Percentiles rank a stretch among this genome's conserved stretches.
These are phyloP conservation scores for Spongia lamella DNA, from an alignment of 37 sponge, comb jelly and placozoan genomes.

Conservation along the genomic window DNA sequence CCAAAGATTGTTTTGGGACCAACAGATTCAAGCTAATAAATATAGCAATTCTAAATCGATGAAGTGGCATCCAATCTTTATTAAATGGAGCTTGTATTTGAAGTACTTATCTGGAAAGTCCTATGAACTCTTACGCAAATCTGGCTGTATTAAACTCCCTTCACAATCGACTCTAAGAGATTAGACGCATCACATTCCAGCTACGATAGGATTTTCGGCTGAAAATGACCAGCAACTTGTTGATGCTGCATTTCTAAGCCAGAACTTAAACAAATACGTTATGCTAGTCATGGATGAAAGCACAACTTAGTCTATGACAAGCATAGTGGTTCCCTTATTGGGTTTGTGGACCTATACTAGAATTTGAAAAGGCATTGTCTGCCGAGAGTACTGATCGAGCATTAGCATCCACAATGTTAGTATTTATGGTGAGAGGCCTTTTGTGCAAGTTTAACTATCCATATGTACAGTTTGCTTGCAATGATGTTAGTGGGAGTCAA, in stretches of 20 bases:
- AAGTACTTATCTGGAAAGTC: constrained; percentile 34
- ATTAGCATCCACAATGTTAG: too few species aligned
- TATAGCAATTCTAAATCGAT: background rate
- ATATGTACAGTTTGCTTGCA: too few species aligned
- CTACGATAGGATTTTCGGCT: constrained; percentile 30
- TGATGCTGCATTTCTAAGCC: background rate
- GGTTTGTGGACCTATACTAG: constrained; percentile 21
- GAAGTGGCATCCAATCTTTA: constrained; percentile 28
- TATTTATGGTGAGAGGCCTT: too few species aligned
- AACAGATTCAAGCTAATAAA: constrained; percentile 6
- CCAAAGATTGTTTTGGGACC: constrained; percentile 22
- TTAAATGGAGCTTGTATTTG: constrained; percentile 39
- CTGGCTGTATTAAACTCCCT: constrained; percentile 32
- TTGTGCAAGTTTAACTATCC: too few species aligned
- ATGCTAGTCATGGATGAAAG: constrained; percentile 34
- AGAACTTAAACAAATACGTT: constrained; percentile 35
- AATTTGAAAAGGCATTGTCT: too few species aligned
- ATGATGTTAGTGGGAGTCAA: too few species aligned
- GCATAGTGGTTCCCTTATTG: constrained; percentile 20
- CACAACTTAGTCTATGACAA: constrained; percentile 41
- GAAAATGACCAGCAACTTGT: constrained; percentile 7
- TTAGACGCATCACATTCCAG: constrained; percentile 26
- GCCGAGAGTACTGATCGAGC: too few species aligned
- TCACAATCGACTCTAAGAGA: constrained; percentile 52
- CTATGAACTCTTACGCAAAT: constrained; percentile 35